Evolutionary conservation across 2,797 vertebrate genomes (phyloP).

Genomic region (Apogon hyalosoma): DNA sequence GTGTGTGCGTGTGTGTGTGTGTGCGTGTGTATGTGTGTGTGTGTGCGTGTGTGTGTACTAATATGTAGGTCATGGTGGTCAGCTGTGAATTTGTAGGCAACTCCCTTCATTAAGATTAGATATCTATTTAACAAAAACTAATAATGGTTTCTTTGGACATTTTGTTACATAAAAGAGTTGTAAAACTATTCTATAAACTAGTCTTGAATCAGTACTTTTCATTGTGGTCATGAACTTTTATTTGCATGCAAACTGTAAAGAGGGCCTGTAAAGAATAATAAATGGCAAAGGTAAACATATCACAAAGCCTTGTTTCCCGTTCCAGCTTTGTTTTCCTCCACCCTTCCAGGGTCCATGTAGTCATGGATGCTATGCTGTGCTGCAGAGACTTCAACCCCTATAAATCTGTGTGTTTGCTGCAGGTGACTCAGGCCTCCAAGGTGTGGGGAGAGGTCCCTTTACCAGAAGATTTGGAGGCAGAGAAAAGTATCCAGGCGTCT

Average conservation of each 20-base stretch:
- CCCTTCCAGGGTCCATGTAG: conserved; percentile 48
- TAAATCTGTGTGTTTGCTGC: conserved; percentile 70
- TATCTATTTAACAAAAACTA: background rate
- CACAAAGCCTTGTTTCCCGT: conserved; percentile 61
- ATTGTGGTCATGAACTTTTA: conserved; percentile 17
- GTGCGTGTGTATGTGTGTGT: background rate
- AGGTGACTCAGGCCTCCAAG: conserved; percentile 85
- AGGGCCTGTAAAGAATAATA: conserved; percentile 57
- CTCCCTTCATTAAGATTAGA: conserved; percentile 6
- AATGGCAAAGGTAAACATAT: conserved; percentile 68
- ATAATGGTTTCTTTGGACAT: background rate
- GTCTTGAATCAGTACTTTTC: background rate
- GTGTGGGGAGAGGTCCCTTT: conserved; percentile 85
- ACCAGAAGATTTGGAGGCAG: conserved; percentile 81
- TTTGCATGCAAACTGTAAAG: conserved; percentile 33
- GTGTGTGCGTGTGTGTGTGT: too few relatives aligned
- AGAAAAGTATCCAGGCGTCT: conserved; percentile 58
- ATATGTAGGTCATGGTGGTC: conserved; percentile 40
- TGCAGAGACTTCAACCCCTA: conserved; percentile 57
- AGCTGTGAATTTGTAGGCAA: conserved; percentile 35
- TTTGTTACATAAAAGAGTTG: background rate
- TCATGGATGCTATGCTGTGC: conserved; percentile 58
- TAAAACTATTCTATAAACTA: background rate
- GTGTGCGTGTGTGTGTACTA: background rate
- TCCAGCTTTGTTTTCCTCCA: conserved; percentile 61